Base-by-base conservation (phyloP, 2,888 invertebrate species). In the Troglohyphantes excavatus region DNA sequence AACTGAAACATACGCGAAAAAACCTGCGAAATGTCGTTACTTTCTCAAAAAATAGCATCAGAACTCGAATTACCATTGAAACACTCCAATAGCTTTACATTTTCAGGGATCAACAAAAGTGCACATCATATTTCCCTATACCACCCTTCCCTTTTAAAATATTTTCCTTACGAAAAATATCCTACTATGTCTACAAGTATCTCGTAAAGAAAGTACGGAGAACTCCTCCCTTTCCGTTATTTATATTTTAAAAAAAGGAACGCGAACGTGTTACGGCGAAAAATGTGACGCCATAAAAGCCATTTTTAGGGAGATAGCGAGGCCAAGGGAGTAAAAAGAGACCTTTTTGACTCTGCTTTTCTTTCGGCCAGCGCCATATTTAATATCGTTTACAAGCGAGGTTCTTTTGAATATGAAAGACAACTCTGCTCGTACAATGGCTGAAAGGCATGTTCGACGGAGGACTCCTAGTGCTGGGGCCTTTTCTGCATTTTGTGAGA, bases 381-480 rank as follows among this genome's bases (percentile, higher is more conserved):
- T 82, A 82, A 82, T 82, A 70, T 72, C 26, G 61, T 72, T 63
- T 33, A 39, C 82, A 59, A 72, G 72, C 11, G 59, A 63, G 39
- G 82, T 29, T n/a, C 39, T 72, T 82, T 72, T 82, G 72, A 82
- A 82, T 82, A 82, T 82, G 70, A 82, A 82, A 82, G 82, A 39
- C 68, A n/a, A 27, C 61, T 6, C 21, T 33, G 17, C 21, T 11
- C 23, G 7, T 29, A 29, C 33, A 26, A 43, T 72, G 33, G 72
- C 53, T 70, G 21, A 33, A 65, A 23, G 63, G 26, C 19, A 39
- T 23, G 26, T 26, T 61, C 61, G 68, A 82, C 72, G n/a, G n/a
- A 26, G 59, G 13, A 23, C 23, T 33, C 17, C 61, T 59, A 19
- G 19, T 33, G 19, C 39, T 19, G 11, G 23, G 23, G 11, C 21